phyloP scores from a whole-genome alignment of 1,140 invertebrate species.

The Papilio glaucus region DNA sequence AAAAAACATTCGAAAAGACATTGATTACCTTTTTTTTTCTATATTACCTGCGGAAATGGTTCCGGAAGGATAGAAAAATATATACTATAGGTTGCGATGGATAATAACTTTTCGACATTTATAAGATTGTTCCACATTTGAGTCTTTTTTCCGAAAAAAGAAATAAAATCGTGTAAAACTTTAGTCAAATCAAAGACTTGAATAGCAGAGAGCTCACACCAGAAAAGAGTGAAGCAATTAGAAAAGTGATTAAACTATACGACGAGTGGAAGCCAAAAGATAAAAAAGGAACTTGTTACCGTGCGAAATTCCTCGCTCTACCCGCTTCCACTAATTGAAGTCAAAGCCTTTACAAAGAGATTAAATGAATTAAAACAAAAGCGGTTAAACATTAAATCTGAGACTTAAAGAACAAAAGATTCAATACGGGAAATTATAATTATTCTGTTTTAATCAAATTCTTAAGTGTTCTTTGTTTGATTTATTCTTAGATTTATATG shows the following conservation, averaged over 20 bases:
- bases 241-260: constrained; percentile 19
- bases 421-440: background rate
- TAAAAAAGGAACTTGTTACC: constrained; percentile 7
- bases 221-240: constrained; percentile 11
- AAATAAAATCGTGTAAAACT: no score
- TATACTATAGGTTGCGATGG: no score
- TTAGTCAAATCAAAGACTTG: background rate
- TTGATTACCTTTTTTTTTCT: no score
- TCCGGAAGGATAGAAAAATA: no score
- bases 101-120: no score
- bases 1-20: no score
- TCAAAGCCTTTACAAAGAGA: constrained; percentile 13
- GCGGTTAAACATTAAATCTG: constrained; percentile 19
- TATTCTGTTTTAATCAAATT: no score
- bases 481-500: no score
- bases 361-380: constrained; percentile 24
- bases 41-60: no score
- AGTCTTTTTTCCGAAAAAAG: no score
- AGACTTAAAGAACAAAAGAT: background rate
- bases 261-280: background rate
- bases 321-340: constrained; percentile 22
- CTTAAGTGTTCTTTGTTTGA: no score
- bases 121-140: no score
- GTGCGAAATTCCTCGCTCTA: background rate
- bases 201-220: background rate